Base-by-base conservation (phyloP, 1,140 invertebrate genomes). In the Amphibalanus amphitrite region DNA sequence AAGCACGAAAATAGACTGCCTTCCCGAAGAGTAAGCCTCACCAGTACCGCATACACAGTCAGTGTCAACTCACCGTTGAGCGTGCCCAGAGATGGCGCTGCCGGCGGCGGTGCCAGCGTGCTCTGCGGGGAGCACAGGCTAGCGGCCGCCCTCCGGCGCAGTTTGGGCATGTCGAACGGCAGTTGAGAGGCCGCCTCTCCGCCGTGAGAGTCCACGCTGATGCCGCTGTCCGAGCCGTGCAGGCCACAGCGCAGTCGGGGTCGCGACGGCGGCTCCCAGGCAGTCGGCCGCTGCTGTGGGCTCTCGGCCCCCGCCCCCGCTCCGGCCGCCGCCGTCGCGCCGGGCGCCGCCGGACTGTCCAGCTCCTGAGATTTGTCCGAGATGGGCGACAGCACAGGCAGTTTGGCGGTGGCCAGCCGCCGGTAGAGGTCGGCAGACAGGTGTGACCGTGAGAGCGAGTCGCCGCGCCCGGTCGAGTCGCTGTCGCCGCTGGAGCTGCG, bases 341-440 rank as follows among this genome's bases (percentile, higher is more conserved):
- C 82, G 73, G 88, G 86, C 74, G 84, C 83, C 0, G 86, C 87
- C 76, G 90, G 89, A 0, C 87, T 89, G 25, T 85, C 87, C 23
- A 89, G 90, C 77, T 93, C 90, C 77, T 91, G 89, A 1, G 90
- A 92, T 78, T 92, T 92, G 79, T 93, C 91, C 30, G 90, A 92
- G 76, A 93, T 93, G 10, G 91, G 91, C 71, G 90, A 92, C 25
- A 93, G 82, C 75, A 92, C 90, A 78, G 92, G 89, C 73, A 91
- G 79, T 77, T 91, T 91, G 77, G 83, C 85, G 17, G 86, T 83
- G 77, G 89, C 86, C 1, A 71, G 75, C 40, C 74, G 74, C 38
- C 74, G 74, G 69, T 69, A 70, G 29, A 76, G 70, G 64, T 74
- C 73, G 86, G 84, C 26, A 85, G 83, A 28, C 84, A 79, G 76